Percentiles rank a stretch among this genome's conserved stretches.
Conservation (phyloP, 2,888 invertebrate species). For the Cartodere bifasciata region DNA sequence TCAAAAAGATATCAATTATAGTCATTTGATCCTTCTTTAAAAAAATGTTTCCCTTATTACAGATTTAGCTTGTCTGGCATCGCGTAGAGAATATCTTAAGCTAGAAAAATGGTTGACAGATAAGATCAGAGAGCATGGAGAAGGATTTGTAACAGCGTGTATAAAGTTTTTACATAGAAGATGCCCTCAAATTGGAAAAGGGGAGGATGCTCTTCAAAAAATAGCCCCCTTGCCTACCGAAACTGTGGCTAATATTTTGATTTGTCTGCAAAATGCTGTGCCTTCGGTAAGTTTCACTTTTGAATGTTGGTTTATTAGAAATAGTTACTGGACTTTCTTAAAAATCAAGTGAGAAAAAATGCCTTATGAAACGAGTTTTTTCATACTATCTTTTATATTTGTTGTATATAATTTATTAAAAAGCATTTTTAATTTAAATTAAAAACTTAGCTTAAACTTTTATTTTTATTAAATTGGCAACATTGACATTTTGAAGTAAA, state of each 20-base stretch:
- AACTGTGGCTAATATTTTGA: constrained; percentile 78
- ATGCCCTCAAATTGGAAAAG: constrained; percentile 63
- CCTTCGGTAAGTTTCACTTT: constrained; percentile 64
- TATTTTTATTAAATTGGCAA: too few relatives aligned
- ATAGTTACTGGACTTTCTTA: too few relatives aligned
- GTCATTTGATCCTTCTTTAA: too few relatives aligned
- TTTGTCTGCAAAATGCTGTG: constrained; percentile 64
- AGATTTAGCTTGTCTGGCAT: constrained; percentile 94
- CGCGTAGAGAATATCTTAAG: constrained; percentile 91
- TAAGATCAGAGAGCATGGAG: constrained; percentile 92
- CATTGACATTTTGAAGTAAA: too few relatives aligned
- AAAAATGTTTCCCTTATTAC: constrained; percentile 96
- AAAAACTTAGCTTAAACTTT: too few relatives aligned
- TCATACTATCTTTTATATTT: too few relatives aligned
- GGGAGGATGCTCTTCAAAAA: constrained; percentile 65
- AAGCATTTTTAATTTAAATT: too few relatives aligned
- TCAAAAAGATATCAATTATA: too few relatives aligned
- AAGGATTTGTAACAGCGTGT: constrained; percentile 73
- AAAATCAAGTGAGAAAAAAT: too few relatives aligned
- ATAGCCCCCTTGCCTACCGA: constrained; percentile 81
- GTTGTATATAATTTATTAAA: too few relatives aligned
- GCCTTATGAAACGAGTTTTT: too few relatives aligned
- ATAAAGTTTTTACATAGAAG: constrained; percentile 80
- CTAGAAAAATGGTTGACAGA: constrained; percentile 98
- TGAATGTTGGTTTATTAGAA: too few relatives aligned